Percentiles rank a stretch among this genome's conserved stretches.
These are phyloP conservation scores for Odontophorus gujanensis DNA, from an alignment of 2,113 vertebrate genomes.

Conservation along the genomic window DNA sequence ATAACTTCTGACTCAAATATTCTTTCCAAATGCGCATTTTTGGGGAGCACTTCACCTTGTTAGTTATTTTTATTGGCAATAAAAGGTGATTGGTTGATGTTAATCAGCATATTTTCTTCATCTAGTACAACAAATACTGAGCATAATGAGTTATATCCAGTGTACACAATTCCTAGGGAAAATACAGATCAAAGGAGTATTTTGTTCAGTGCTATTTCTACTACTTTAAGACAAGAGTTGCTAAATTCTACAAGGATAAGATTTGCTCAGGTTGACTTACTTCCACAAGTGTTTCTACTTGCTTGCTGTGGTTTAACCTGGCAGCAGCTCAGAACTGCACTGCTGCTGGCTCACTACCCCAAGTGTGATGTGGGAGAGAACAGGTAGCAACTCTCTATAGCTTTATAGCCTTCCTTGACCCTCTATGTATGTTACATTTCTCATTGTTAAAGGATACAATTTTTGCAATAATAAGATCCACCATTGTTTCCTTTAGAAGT, in stretches of 20 bases:
- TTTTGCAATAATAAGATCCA: not conserved
- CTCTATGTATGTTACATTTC: not conserved
- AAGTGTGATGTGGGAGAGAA: too few species aligned
- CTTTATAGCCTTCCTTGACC: too few species aligned
- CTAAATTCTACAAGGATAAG: not conserved
- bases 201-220: not conserved
- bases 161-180: not conserved
- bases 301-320: not conserved
- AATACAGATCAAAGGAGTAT: not conserved
- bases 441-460: not conserved
- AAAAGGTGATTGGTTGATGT: conserved; percentile 30
- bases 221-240: not conserved
- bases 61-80: not conserved
- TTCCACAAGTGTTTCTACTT: not conserved
- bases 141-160: not conserved
- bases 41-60: not conserved
- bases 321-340: not conserved
- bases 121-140: not conserved
- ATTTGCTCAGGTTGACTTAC: not conserved
- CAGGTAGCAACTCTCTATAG: too few species aligned
- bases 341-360: too few species aligned
- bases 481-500: not conserved
- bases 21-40: conserved; percentile 5
- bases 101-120: conserved; percentile 27
- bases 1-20: not conserved